Percentiles rank a stretch among this genome's conserved stretches.
Evolutionary conservation across 2,113 vertebrate genomes (phyloP).

Genomic region (Microcebus murinus): DNA sequence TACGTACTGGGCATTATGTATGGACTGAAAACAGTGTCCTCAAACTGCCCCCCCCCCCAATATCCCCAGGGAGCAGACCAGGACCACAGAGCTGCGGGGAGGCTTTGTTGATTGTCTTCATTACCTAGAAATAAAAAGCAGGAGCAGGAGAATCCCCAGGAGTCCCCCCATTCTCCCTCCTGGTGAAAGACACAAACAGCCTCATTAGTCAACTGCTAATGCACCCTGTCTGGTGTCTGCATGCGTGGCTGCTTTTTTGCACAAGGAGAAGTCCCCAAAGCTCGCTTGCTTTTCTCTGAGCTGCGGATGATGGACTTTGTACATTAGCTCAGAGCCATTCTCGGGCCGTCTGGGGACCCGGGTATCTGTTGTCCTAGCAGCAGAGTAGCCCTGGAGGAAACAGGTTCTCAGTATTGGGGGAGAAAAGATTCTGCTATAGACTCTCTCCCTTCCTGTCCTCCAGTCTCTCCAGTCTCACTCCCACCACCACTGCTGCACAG

Average conservation of each 20-base stretch:
- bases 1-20: neutral
- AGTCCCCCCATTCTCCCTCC: neutral
- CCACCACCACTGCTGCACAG: neutral
- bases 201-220: constrained; percentile 53
- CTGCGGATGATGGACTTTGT: neutral
- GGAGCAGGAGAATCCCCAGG: constrained; percentile 5
- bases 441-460: neutral
- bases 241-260: neutral
- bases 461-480: neutral
- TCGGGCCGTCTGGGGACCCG: constrained; percentile 17
- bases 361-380: constrained; percentile 47
- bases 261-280: constrained; percentile 49
- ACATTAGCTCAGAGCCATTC: neutral
- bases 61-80: neutral
- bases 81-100: neutral
- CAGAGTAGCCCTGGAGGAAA: neutral
- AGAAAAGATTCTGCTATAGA: neutral
- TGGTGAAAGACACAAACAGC: constrained; percentile 31
- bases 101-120: constrained; percentile 54
- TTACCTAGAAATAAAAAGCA: constrained; percentile 52
- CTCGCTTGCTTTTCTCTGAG: constrained; percentile 9
- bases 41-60: neutral
- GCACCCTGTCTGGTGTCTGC: neutral
- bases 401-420: neutral
- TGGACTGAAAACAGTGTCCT: neutral